These are phyloP conservation scores for Eulemur macaco DNA, from an alignment of 2,113 vertebrate species.

Conservation along the genomic window DNA sequence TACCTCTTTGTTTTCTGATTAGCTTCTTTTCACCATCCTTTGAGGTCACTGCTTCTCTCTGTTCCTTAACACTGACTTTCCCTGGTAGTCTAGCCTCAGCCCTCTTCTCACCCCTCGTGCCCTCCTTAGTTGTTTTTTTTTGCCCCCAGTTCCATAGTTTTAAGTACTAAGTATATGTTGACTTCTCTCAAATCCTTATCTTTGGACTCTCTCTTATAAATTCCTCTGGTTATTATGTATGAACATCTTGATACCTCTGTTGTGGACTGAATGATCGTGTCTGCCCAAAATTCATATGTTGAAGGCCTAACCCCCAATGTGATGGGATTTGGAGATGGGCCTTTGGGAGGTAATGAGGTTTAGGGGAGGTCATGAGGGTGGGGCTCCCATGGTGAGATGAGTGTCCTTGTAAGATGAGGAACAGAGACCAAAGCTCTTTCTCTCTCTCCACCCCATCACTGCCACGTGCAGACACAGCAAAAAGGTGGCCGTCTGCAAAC, in stretches of 20 bases:
- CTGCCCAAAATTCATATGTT: neutral
- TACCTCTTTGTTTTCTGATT: neutral
- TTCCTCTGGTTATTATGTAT: neutral
- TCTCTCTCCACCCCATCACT: too few relatives aligned
- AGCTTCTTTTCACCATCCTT: neutral
- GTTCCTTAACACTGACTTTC: neutral
- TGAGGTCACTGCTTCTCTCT: neutral
- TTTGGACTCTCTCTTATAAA: neutral
- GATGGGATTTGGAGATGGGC: neutral
- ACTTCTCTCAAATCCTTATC: neutral
- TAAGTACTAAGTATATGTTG: neutral
- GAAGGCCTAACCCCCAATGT: neutral
- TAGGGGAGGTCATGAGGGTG: neutral
- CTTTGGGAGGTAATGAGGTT: neutral
- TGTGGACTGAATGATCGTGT: neutral
- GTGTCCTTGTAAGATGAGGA: neutral
- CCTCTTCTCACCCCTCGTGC: neutral
- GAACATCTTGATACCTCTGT: neutral
- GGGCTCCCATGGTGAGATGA: neutral
- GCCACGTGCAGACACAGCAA: neutral
- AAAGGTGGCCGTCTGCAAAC: neutral
- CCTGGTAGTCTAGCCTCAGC: neutral
- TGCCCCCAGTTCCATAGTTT: neutral
- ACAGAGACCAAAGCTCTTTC: neutral
- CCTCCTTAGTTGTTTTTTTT: neutral